Base-by-base conservation (phyloP, 2,888 invertebrate genomes). In the Stenchaetothrips biformis region DNA sequence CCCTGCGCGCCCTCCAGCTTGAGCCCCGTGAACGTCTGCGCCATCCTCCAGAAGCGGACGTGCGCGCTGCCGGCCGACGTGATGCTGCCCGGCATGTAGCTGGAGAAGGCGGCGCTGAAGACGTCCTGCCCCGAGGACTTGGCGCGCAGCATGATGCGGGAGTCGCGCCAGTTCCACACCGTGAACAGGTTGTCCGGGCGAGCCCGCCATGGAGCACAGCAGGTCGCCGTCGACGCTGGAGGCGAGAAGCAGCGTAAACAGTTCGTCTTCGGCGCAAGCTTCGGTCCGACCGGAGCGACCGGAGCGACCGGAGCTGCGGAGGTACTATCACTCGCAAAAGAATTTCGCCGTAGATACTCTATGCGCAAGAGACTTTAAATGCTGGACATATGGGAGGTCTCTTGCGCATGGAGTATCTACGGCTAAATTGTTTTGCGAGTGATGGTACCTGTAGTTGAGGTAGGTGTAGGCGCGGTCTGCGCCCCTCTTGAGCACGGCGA, bases 21-120 rank as follows among this genome's bases (percentile, higher is more conserved):
- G 0, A 97, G 87, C 0, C 97, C 97, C 0, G 97, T 97, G 85
- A 97, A 97, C 0, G 97, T 97, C 82, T 90, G 86, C 0, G 93
- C 93, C 93, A 97, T 96, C 89, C 95, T 96, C 97, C 97, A 97
- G 87, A 96, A 96, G 86, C 95, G 95, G 48, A 94, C 92, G 84
- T 95, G 95, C 25, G 92, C 92, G 25, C 67, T 74, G 21, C 67
- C 67, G 84, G 93, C 91, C 4, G 95, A 92, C 4, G 93, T 93
- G 62, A 97, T 88, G 83, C 94, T 92, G 11, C 94, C 95, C 7
- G 93, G 91, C 82, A 95, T 91, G 83, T 92, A 92, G 0, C 92
- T 91, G 0, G 97, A 96, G 86, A 97, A 97, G 85, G 92, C 91
- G 0, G 94, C 93, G 81, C 91, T 89, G 83, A 91, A 92, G 1